Percentiles rank a stretch among this genome's conserved stretches.
These are phyloP conservation scores for Syngnathus scovelli DNA, from an alignment of 2,113 vertebrate genomes.

Conservation along the genomic window DNA sequence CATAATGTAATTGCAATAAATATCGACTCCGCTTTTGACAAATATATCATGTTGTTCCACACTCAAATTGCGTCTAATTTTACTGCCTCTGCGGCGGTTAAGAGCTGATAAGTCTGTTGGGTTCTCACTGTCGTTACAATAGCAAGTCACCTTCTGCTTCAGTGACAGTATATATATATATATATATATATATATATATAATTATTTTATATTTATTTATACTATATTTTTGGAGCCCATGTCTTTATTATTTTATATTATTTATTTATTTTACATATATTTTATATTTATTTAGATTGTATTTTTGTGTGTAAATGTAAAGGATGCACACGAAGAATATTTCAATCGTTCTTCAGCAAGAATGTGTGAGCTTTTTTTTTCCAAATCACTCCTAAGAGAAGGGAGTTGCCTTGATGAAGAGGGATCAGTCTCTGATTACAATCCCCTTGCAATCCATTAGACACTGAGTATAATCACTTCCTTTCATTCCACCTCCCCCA, in stretches of 20 bases:
- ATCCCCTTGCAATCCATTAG: constrained; percentile 49
- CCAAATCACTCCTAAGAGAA: constrained; percentile 40
- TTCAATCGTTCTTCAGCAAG: constrained; percentile 25
- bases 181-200: no score
- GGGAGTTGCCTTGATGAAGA: constrained; percentile 36
- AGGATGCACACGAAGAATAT: constrained; percentile 23
- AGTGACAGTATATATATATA: background rate
- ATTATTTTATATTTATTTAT: no score
- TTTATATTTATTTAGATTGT: no score
- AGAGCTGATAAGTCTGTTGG: background rate
- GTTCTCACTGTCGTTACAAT: background rate
- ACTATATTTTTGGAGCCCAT: background rate
- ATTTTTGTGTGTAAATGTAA: background rate
- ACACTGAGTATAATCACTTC: constrained; percentile 49
- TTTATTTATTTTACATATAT: no score
- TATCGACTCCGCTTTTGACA: constrained; percentile 1
- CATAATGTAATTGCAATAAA: background rate
- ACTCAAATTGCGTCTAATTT: background rate
- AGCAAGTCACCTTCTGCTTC: background rate
- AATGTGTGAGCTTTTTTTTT: constrained; percentile 23
- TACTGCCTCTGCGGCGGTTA: background rate
- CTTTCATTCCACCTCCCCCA: constrained; percentile 32
- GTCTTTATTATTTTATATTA: no score
- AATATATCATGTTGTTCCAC: constrained; percentile 3
- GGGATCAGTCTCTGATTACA: constrained; percentile 50